Evolutionary conservation across 30 jellyfish, hydroid and myxozoan species (phyloP).

Genomic region (Cassiopea xamachana): DNA sequence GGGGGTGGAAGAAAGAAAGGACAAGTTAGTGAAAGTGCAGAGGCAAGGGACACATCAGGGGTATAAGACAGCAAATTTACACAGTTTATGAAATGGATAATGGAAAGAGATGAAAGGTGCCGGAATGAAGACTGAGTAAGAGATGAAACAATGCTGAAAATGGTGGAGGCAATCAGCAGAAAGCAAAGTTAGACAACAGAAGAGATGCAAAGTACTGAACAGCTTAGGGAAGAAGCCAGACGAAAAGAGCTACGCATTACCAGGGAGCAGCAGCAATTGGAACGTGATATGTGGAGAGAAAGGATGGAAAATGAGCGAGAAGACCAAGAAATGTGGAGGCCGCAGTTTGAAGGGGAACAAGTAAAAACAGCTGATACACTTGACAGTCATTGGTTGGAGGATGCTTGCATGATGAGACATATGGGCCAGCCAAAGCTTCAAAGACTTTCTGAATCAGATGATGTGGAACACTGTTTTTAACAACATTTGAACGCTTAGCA

Average conservation of each 20-base stretch:
- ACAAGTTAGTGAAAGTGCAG: neutral
- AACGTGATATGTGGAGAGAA: neutral
- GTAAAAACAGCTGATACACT: neutral
- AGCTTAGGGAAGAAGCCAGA: conserved; percentile 19
- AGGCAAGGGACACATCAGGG: neutral
- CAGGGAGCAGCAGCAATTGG: conserved; percentile 22
- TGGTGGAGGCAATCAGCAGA: neutral
- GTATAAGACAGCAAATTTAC: neutral
- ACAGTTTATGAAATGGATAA: neutral
- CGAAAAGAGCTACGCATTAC: conserved; percentile 7
- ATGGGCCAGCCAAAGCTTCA: conserved; percentile 21
- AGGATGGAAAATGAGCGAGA: conserved; percentile 6
- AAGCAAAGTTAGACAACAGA: neutral
- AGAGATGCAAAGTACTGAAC: neutral
- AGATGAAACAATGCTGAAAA: conserved; percentile 3
- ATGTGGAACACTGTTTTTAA: neutral
- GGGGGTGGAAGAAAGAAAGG: neutral
- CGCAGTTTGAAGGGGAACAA: neutral
- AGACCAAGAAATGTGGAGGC: conserved; percentile 16
- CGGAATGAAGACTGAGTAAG: neutral
- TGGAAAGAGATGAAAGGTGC: neutral
- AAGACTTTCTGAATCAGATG: conserved; percentile 18
- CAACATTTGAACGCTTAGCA: conserved; percentile 11
- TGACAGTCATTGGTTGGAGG: conserved; percentile 1
- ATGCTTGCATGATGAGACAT: conserved; percentile 16